phyloP scores from a whole-genome alignment of 2,797 vertebrate species.

The Poliocrania exsul region DNA sequence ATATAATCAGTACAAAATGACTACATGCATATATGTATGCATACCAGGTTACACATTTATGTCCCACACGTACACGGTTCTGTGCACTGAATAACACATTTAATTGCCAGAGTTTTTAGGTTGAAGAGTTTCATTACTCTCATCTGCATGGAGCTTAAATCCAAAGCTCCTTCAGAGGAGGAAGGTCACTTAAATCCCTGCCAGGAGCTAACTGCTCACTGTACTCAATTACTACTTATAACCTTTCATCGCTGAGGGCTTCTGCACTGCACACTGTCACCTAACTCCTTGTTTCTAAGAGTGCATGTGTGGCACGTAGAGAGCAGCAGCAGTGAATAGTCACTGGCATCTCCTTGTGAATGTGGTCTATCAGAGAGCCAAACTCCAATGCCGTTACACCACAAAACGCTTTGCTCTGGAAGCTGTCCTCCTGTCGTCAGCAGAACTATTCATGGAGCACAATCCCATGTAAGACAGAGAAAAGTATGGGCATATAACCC shows the following conservation, averaged over 20 bases:
- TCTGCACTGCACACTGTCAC: conserved; percentile 17
- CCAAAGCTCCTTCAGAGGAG: conserved; percentile 15
- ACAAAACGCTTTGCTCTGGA: background rate
- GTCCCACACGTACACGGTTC: background rate
- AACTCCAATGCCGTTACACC: background rate
- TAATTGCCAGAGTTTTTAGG: background rate
- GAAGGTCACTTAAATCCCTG: conserved; percentile 56
- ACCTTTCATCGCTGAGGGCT: background rate
- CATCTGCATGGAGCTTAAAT: conserved; percentile 18
- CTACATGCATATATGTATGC: background rate
- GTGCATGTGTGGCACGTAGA: background rate
- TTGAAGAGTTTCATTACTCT: conserved; percentile 27
- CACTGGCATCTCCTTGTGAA: background rate
- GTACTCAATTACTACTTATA: conserved; percentile 52
- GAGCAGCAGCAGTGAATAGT: background rate
- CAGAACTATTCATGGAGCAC: conserved; percentile 27
- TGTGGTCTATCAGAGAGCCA: background rate
- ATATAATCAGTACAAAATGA: background rate
- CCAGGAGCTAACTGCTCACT: conserved; percentile 30
- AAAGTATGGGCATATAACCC: background rate
- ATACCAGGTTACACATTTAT: background rate
- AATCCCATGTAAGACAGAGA: background rate
- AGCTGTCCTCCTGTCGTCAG: conserved; percentile 9
- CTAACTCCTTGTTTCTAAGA: conserved; percentile 14
- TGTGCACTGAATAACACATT: background rate